phyloP scores from a whole-genome alignment of 2,113 vertebrate species.

The Actenoides hombroni region DNA sequence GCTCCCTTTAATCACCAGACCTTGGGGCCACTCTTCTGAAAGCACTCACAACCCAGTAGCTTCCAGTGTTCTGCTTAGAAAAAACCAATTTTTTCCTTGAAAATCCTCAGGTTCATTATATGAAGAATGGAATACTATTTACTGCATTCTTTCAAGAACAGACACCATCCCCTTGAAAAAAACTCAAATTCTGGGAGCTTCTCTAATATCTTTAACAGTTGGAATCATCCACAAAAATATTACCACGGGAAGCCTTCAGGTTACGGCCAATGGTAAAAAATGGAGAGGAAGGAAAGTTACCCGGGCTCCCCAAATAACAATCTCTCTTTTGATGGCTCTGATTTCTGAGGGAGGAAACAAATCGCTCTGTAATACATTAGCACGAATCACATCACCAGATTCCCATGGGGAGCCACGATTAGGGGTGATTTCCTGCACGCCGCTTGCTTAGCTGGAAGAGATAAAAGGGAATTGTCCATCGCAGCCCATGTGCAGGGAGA shows the following conservation, averaged over 20 bases:
- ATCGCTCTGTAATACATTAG: not conserved
- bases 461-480: not conserved
- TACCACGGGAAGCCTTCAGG: not conserved
- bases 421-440: not conserved
- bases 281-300: not conserved
- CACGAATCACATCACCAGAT: not conserved
- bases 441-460: not conserved
- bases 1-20: not conserved
- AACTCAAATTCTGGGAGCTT: not conserved
- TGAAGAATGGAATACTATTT: not conserved
- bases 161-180: not conserved
- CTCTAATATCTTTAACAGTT: not conserved
- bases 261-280: not conserved
- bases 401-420: rapidly evolving
- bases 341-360: not conserved
- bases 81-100: not conserved
- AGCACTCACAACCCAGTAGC: not conserved
- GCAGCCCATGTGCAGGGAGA: not conserved
- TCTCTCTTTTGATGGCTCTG: not conserved
- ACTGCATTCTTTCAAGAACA: not conserved
- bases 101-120: not conserved
- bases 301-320: not conserved
- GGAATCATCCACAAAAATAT: not conserved
- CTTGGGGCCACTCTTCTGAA: not conserved
- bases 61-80: not conserved